Evolutionary conservation across 2,888 invertebrate species (phyloP).

Genomic region (Lumbricus terrestris): DNA sequence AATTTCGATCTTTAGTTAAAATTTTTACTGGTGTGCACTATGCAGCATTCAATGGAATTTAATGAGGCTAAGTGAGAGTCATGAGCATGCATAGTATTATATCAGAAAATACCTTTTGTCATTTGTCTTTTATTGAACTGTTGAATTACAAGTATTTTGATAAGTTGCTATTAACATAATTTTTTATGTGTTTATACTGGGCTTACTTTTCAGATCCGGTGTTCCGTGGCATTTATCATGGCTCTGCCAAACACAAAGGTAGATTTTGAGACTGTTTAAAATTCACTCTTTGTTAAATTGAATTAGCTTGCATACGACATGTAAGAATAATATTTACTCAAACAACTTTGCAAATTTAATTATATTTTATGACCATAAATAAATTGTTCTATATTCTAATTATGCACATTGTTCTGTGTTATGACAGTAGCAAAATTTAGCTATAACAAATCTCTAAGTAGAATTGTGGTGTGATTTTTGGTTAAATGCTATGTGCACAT

Average conservation of each 20-base stretch:
- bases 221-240: conserved; percentile 36
- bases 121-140: no score
- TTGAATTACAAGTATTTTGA: neutral
- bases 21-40: neutral
- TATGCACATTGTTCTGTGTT: conserved; percentile 60
- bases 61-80: neutral
- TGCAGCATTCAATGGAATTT: neutral
- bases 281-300: no score
- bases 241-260: conserved; percentile 47
- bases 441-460: neutral
- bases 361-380: neutral
- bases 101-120: neutral
- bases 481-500: neutral
- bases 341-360: neutral
- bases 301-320: neutral
- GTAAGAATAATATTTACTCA: neutral
- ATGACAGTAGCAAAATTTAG: neutral
- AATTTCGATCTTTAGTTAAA: neutral
- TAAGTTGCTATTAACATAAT: neutral
- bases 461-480: neutral
- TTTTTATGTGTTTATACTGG: neutral
- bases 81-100: neutral
- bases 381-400: neutral
- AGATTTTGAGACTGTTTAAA: conserved; percentile 62
- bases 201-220: conserved; percentile 31